Percentiles rank a stretch among this genome's conserved stretches.
phyloP scores from a whole-genome alignment of 1,140 invertebrate species.

The Polypedilum pembai region DNA sequence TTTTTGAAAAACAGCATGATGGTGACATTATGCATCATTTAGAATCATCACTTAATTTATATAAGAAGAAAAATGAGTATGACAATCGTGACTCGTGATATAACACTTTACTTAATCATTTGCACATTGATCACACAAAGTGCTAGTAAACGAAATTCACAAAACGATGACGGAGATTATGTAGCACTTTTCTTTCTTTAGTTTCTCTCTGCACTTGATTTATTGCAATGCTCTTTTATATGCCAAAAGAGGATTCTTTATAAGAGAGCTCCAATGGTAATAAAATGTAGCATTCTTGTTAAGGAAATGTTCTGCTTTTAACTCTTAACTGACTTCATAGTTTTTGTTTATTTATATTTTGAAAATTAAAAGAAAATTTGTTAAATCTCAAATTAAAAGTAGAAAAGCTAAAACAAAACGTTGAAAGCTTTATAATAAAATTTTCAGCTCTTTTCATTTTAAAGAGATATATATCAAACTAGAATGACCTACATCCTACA shows the following conservation, averaged over 20 bases:
- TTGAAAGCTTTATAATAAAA: no score
- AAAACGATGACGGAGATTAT: constrained; percentile 5
- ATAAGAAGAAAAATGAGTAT: no score
- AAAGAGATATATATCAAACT: no score
- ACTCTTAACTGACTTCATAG: neutral
- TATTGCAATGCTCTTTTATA: neutral
- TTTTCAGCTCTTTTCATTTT: no score
- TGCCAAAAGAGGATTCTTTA: neutral
- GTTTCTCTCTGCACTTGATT: neutral
- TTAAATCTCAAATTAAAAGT: neutral
- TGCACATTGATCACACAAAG: neutral
- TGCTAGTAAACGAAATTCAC: neutral
- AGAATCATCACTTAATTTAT: no score
- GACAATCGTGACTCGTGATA: neutral
- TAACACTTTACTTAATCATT: neutral
- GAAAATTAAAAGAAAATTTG: neutral
- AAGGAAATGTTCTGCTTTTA: neutral
- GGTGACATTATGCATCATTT: no score
- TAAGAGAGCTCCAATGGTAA: neutral
- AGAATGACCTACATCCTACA: no score
- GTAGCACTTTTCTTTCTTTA: neutral
- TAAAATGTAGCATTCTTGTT: constrained; percentile 2
- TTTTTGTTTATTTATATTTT: neutral
- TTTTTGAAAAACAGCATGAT: no score
- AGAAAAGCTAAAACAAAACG: no score